Conservation (phyloP, 2,888 invertebrate species). For the Dicyrtomina minuta region DNA sequence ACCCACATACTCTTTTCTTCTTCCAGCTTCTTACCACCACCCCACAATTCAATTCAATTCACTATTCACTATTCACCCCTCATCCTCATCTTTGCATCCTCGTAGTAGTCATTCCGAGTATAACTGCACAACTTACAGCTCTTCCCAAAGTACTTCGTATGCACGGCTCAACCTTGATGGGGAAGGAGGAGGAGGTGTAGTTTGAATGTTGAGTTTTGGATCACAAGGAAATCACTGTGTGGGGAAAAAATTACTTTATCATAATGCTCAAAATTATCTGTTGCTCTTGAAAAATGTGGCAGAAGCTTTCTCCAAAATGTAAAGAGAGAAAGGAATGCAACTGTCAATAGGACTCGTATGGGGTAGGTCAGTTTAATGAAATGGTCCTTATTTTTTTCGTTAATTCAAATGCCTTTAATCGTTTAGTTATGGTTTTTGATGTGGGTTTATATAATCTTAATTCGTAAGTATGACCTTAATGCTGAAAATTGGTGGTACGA, state of each 20-base stretch:
- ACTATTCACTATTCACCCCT: constrained; percentile 2
- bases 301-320: background rate
- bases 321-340: background rate
- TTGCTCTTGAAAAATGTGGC: background rate
- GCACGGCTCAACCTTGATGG: background rate
- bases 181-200: too few species aligned
- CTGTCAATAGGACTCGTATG: too few species aligned
- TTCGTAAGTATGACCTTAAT: too few species aligned
- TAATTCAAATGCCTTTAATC: too few species aligned
- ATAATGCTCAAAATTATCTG: constrained; percentile 8
- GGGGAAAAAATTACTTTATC: background rate
- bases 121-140: background rate
- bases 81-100: background rate
- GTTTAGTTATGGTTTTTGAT: too few species aligned
- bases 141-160: background rate
- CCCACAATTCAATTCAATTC: background rate
- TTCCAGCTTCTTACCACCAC: background rate
- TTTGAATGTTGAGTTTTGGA: background rate
- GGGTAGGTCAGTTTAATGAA: too few species aligned
- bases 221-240: background rate
- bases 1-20: background rate
- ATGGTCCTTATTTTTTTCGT: too few species aligned
- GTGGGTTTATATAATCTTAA: too few species aligned
- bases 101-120: too few species aligned
- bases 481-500: too few species aligned